Percentiles rank a stretch among this genome's conserved stretches.
Conservation (phyloP, 2,888 invertebrate genomes). For the Pyrrhia umbra region DNA sequence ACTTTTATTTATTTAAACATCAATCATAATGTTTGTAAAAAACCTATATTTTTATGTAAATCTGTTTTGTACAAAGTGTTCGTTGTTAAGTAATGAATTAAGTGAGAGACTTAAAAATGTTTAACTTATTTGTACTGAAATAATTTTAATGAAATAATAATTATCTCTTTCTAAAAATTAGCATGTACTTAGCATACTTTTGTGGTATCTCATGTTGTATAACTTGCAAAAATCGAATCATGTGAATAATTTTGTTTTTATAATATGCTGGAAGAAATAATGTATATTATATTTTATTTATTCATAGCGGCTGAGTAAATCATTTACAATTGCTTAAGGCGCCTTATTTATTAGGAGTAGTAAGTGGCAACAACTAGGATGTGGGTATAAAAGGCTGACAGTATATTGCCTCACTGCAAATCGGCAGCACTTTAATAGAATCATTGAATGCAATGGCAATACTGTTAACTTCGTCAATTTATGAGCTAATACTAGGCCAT, state of each 20-base stretch:
- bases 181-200: neutral
- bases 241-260: neutral
- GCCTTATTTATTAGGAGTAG: too few relatives aligned
- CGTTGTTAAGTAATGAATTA: slow-evolving; percentile 14
- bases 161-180: slow-evolving; percentile 21
- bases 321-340: neutral
- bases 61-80: slow-evolving; percentile 18
- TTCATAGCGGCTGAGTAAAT: neutral
- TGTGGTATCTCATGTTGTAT: neutral
- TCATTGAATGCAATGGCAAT: neutral
- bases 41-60: slow-evolving; percentile 19
- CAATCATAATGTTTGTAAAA: neutral
- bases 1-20: neutral
- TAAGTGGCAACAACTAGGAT: neutral
- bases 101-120: slow-evolving; percentile 6
- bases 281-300: neutral
- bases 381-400: neutral
- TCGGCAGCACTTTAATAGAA: too few relatives aligned
- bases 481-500: neutral
- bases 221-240: slow-evolving; percentile 2
- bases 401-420: too few relatives aligned
- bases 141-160: slow-evolving; percentile 10
- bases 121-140: neutral
- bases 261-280: neutral
- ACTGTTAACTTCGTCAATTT: too few relatives aligned